Conservation (phyloP, 2,113 vertebrate genomes). For the Telmatochromis sp. region DNA sequence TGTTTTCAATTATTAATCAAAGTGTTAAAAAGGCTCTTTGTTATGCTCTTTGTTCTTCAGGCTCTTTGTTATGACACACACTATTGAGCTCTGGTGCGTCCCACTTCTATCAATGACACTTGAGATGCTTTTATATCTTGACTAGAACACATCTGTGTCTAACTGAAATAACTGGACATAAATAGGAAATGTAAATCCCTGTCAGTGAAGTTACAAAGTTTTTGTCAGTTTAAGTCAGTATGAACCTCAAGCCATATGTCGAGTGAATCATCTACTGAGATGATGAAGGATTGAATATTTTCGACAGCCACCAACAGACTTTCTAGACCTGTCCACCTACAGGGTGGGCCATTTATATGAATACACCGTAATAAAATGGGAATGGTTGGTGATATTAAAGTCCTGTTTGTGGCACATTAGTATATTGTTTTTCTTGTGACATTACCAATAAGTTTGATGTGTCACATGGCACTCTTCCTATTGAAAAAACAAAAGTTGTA, state of each 20-base stretch:
- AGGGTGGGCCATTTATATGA: background rate
- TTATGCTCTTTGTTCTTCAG: background rate
- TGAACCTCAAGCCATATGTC: background rate
- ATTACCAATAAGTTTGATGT: background rate
- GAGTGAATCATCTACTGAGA: background rate
- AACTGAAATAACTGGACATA: background rate
- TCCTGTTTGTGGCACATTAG: background rate
- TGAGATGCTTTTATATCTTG: background rate
- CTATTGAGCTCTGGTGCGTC: background rate
- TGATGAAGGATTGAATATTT: background rate
- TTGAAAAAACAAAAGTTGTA: background rate
- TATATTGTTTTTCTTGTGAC: background rate
- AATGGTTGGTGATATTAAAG: background rate
- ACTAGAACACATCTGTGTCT: background rate
- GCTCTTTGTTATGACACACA: background rate
- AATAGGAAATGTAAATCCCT: background rate
- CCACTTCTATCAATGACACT: background rate
- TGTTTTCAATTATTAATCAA: background rate
- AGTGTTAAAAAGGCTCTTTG: background rate
- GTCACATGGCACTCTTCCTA: background rate
- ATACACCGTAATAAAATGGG: background rate
- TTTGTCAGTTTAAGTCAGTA: background rate
- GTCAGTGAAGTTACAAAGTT: background rate
- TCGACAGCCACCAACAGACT: background rate
- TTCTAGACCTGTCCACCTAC: background rate